Evolutionary conservation across 2,113 vertebrate genomes (phyloP).

Genomic region (Potamarius usumacintae): DNA sequence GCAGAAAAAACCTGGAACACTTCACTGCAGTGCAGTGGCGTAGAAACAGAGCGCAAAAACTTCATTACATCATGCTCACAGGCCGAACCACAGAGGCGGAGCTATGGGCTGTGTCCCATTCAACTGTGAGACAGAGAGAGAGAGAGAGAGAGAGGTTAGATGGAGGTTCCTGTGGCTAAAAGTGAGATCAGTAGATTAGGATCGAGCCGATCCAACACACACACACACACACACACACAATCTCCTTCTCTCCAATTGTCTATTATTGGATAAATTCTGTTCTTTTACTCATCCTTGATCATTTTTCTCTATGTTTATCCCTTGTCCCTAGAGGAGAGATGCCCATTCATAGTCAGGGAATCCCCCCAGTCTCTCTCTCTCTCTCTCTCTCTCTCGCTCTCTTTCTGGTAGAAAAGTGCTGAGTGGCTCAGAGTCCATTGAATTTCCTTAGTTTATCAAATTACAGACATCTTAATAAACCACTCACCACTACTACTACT

Average conservation of each 20-base stretch:
- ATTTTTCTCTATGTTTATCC: slow-evolving; percentile 4
- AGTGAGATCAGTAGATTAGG: slow-evolving; percentile 39
- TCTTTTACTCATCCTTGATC: slow-evolving; percentile 24
- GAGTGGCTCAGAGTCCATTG: slow-evolving; percentile 38
- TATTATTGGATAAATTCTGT: background rate
- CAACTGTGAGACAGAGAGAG: background rate
- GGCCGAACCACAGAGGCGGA: background rate
- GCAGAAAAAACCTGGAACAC: background rate
- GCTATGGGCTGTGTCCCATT: background rate
- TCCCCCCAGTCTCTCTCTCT: background rate
- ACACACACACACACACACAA: background rate
- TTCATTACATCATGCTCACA: slow-evolving; percentile 1
- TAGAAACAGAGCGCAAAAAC: background rate
- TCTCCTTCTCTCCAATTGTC: background rate
- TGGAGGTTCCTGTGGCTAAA: slow-evolving; percentile 5
- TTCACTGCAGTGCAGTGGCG: background rate
- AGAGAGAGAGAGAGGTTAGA: background rate
- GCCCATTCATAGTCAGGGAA: background rate
- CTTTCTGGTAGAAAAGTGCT: slow-evolving; percentile 43
- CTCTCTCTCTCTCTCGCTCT: background rate
- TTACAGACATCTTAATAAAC: slow-evolving; percentile 39
- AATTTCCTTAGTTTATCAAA: slow-evolving; percentile 32
- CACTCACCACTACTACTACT: background rate
- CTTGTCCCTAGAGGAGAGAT: background rate
- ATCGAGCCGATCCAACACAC: slow-evolving; percentile 2